Evolutionary conservation across 2,888 invertebrate genomes (phyloP).

Genomic region (Tinea trinotella): DNA sequence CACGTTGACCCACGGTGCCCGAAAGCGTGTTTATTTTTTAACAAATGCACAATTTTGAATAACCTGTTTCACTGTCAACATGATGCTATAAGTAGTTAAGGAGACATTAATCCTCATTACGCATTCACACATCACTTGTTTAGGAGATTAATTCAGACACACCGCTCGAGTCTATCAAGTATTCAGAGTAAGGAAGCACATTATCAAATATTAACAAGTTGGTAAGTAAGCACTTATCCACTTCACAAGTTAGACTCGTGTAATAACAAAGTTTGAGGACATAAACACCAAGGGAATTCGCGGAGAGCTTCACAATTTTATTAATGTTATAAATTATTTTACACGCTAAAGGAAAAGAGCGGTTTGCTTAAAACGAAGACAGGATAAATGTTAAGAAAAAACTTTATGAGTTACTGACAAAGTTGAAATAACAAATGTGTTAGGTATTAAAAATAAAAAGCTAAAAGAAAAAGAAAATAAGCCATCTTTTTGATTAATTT

Average conservation of each 20-base stretch:
- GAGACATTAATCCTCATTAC: conserved; percentile 11
- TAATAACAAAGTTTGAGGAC: conserved; percentile 30
- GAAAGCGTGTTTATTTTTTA: conserved; percentile 12
- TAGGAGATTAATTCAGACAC: conserved; percentile 17
- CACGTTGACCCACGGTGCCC: conserved; percentile 11
- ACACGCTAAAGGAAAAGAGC: background rate
- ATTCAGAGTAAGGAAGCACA: conserved; percentile 25
- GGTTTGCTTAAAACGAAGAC: background rate
- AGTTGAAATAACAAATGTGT: background rate
- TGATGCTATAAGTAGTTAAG: conserved; percentile 1
- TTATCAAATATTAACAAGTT: conserved; percentile 28
- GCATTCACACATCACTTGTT: conserved; percentile 9
- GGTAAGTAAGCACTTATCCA: conserved; percentile 33
- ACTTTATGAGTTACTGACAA: background rate
- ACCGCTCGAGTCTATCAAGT: conserved; percentile 30
- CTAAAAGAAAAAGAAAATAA: no score
- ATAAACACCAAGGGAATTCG: conserved; percentile 22
- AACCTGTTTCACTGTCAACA: background rate
- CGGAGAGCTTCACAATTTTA: conserved; percentile 10
- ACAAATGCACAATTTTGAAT: background rate
- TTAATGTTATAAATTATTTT: conserved; percentile 12
- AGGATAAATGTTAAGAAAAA: background rate
- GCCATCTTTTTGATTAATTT: conserved; percentile 1
- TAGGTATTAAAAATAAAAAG: background rate
- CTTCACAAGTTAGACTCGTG: conserved; percentile 26